Evolutionary conservation across 2,888 invertebrate genomes (phyloP), one percentile per base, ranked within the genome.

Genomic region (Branchellion lobata): DNA sequence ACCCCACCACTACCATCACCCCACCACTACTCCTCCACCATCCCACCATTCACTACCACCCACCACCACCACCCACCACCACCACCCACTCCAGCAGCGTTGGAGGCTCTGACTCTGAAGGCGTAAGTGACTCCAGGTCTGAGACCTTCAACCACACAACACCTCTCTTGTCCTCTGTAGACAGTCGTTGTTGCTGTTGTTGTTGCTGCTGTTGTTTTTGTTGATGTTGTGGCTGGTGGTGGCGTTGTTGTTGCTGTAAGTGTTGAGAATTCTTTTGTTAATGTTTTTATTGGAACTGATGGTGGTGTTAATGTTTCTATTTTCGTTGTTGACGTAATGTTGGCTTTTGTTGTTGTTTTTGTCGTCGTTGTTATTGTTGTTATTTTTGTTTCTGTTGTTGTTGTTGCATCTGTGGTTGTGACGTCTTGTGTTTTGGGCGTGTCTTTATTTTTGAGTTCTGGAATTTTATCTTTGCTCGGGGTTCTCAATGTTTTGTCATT

Each of bases 51-150:
- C 40, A 40, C 40, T 14, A 40, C 40, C 40, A 40, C 14, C 40
- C 40, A 40, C 40, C 40, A 5, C 14, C 40, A 40, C 8, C 40
- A 5, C 40, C 5, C 40, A 40, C 14, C 40, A 8, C 40, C 5
- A 5, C 40, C 40, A 83, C 88, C 85, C 85, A 90, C 89, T 83
- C 94, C 94, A 82, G 93, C 92, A 86, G 92, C 90, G 88, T 94
- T 94, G 85, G 91, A 90, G 79, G 94, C 93, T 83, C 92, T 90
- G 80, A 93, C 92, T 88, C 91, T 91, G 84, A 92, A 91, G 82
- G 91, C 89, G 88, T 95, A 95, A 1, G 80, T 27, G 33, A 81
- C 29, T 18, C 82, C 82, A 1, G 82, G 81, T 8, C 72, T 68
- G 65, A 82, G 74, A 1, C 92, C 92, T 78, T 92, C 91, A 78